These are phyloP conservation scores for Bombus picipes DNA, from an alignment of 1,140 invertebrate species.

Conservation along the genomic window DNA sequence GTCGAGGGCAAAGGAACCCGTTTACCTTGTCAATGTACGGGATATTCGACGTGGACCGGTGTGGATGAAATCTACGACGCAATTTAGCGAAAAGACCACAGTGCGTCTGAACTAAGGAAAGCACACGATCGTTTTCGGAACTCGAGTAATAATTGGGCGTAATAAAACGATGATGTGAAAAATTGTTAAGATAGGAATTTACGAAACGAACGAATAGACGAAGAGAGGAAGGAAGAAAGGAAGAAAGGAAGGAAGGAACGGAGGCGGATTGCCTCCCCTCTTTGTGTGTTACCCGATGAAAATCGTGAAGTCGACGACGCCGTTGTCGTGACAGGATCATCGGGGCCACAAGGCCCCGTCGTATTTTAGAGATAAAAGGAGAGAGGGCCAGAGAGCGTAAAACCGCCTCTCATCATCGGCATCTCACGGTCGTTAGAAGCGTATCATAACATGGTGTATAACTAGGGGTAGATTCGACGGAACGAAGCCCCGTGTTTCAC, in stretches of 20 bases:
- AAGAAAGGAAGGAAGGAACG: background rate
- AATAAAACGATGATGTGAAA: too few relatives aligned
- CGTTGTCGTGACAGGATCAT: constrained; percentile 19
- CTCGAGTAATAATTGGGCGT: too few relatives aligned
- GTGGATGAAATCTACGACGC: constrained; percentile 43
- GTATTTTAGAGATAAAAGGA: constrained; percentile 37
- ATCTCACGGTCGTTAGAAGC: constrained; percentile 70
- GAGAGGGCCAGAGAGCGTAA: constrained; percentile 16
- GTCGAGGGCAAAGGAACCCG: constrained; percentile 64
- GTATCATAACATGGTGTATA: constrained; percentile 72
- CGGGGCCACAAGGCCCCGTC: background rate
- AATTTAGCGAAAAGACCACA: background rate
- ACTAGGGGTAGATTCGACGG: constrained; percentile 69
- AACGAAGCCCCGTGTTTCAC: constrained; percentile 59
- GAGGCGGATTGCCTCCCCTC: background rate
- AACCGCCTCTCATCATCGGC: constrained; percentile 66
- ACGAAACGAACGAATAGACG: background rate
- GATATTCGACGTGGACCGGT: constrained; percentile 2
- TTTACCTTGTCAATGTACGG: constrained; percentile 67
- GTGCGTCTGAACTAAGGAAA: too few relatives aligned
- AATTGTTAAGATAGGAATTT: background rate
- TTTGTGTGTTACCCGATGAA: background rate
- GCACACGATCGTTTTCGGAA: too few relatives aligned
- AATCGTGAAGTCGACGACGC: background rate
- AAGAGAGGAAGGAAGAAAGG: background rate